Conservation (phyloP, 2,797 vertebrate genomes). For the Poecilia gillii region DNA sequence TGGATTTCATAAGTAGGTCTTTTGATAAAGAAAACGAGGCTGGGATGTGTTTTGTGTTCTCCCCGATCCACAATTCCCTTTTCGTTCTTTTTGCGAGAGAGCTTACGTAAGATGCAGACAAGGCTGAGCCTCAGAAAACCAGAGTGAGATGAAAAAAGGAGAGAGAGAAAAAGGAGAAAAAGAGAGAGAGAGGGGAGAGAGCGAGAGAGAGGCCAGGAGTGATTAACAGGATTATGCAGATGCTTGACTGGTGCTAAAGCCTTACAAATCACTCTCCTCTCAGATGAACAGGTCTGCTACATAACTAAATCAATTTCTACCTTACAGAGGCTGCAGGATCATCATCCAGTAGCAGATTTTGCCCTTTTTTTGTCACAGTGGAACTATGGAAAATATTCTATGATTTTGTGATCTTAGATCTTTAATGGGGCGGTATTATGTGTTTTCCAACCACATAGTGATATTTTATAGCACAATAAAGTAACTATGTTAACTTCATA, state of each 20-base stretch:
- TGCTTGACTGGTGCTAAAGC: conserved; percentile 38
- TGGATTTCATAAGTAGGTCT: conserved; percentile 33
- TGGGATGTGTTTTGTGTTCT: conserved; percentile 28
- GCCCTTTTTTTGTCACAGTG: background rate
- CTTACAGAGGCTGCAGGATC: conserved; percentile 8
- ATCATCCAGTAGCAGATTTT: background rate
- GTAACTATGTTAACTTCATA: too few species aligned
- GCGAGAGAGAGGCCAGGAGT: conserved; percentile 15
- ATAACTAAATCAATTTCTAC: conserved; percentile 46
- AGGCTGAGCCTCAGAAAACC: conserved; percentile 18
- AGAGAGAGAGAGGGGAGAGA: background rate
- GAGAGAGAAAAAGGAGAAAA: background rate
- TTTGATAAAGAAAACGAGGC: conserved; percentile 16
- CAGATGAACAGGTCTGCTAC: conserved; percentile 22
- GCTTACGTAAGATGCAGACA: conserved; percentile 55
- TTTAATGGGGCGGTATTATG: background rate
- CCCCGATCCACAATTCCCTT: conserved; percentile 32
- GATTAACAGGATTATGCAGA: conserved; percentile 58
- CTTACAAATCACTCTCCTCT: conserved; percentile 36
- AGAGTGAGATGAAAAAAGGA: conserved; percentile 4
- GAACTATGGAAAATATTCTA: background rate
- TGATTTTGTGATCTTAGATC: background rate
- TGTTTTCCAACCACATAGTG: too few species aligned
- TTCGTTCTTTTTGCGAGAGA: conserved; percentile 18
- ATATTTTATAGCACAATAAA: too few species aligned